These are phyloP conservation scores for Psilanteris sp. DNA, from an alignment of 1,140 invertebrate species.

Conservation along the genomic window DNA sequence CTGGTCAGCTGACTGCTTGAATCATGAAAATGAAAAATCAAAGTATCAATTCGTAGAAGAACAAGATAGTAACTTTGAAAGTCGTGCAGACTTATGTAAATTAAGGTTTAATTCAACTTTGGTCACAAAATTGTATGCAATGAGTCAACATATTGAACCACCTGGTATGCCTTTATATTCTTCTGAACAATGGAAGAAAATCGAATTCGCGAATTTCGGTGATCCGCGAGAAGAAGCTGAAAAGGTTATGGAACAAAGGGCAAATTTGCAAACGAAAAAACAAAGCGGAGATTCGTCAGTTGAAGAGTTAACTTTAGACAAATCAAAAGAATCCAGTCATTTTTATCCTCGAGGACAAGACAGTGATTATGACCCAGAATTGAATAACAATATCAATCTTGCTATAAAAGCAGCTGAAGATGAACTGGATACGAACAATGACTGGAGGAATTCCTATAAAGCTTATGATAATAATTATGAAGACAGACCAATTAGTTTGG, in stretches of 20 bases:
- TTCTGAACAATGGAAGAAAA: constrained; percentile 73
- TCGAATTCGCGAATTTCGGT: constrained; percentile 78
- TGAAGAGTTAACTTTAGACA: constrained; percentile 27
- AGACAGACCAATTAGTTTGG: constrained; percentile 19
- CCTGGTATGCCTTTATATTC: constrained; percentile 83
- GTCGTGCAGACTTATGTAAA: constrained; percentile 85
- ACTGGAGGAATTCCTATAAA: constrained; percentile 67
- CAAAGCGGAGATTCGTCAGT: constrained; percentile 39
- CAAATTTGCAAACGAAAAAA: constrained; percentile 37
- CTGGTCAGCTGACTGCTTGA: constrained; percentile 86
- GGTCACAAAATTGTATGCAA: constrained; percentile 84
- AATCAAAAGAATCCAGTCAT: constrained; percentile 27
- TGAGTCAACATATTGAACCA: constrained; percentile 85
- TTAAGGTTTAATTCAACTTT: constrained; percentile 86
- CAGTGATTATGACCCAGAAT: constrained; percentile 36
- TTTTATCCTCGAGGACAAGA: constrained; percentile 43
- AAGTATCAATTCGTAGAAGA: constrained; percentile 78
- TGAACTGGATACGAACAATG: constrained; percentile 57
- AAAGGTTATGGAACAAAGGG: constrained; percentile 70
- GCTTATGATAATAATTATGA: constrained; percentile 70
- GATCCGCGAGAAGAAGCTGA: constrained; percentile 74
- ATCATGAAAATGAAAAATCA: constrained; percentile 76
- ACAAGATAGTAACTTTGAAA: constrained; percentile 83
- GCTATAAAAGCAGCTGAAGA: constrained; percentile 53
- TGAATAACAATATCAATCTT: constrained; percentile 30